Evolutionary conservation across 2,113 vertebrate species (phyloP), one percentile per base, ranked within the genome.

Genomic region (Percina caprodes): DNA sequence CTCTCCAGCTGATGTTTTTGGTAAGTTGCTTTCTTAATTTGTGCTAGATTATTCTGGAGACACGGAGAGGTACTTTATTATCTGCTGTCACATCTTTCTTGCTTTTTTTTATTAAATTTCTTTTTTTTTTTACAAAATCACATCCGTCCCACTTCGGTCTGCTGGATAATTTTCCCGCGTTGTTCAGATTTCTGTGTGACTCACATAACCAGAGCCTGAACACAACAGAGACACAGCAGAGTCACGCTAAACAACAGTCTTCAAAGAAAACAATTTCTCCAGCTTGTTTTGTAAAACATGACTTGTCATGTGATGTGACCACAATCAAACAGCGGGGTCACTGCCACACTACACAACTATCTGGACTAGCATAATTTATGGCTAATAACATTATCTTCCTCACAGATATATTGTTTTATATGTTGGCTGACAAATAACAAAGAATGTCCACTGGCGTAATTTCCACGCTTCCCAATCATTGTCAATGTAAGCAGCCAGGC

Each of bases 1-100:
- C 46, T 6, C 2, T 42, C 55, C 87, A 92, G 91, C 88, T n/a
- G 92, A 93, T 60, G 81, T 92, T 1, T 89, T 90, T 11, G 92
- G 91, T 93, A 54, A 91, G 91, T 88, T 5, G 6, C 14, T 51
- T 62, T 35, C 9, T 35, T 49, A 10, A 19, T 54, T 4, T 2
- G 2, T 59, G 9, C 1, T 8, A 2, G 1, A 19, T 24, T 24
- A 26, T 71, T 58, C 1, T 45, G 30, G 21, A 66, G 19, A 49
- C 12, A 45, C 61, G 13, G n/a, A 42, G 45, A 18, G 6, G 12
- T 21, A 6, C 42, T 24, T 14, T 67, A 26, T 21, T 35, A 33
- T 60, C 58, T 60, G 6, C 6, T 14, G 62, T 2, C 6, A 12
- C 10, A 6, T 42, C 2, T 33, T 10, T 42, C 39, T 11, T 42